Evolutionary conservation across 2,797 vertebrate species (phyloP), one percentile per base, ranked within the genome.

Genomic region (Spea hammondii): DNA sequence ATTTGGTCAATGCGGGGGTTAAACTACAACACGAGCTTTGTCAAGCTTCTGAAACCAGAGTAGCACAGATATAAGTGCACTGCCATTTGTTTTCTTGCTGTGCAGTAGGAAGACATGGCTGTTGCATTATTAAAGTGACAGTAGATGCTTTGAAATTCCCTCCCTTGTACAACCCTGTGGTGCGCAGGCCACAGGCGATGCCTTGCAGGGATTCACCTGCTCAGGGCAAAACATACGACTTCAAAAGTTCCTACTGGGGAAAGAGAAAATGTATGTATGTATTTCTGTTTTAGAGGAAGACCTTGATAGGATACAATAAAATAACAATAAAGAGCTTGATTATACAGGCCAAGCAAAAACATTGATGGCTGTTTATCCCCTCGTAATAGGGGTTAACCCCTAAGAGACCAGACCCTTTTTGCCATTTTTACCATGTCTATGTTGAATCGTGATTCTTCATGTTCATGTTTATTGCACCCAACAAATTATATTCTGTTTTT

Each of bases 111-210:
- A 47, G 54, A 81, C 69, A 72, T 54, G 8, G 62, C 48, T 72
- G 64, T 77, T 81, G 65, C 74, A 81, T 77, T 81, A 81, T 81
- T 81, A 72, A 81, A 51, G 8, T 62, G 44, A 71, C 74, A 48
- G 65, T 50, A 6, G 9, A 77, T 45, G 74, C 79, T 80, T 76
- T 80, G 79, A 80, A 80, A 80, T 60, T 46, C 53, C 68, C 62
- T 73, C 14, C 64, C 54, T 53, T 72, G 68, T 60, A 71, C 50
- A 72, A 60, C 67, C 53, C 60, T 47, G 64, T 65, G 70, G 70
- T 72, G 65, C 64, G n/a, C 74, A 62, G 59, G 65, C 74, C 55
- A 64, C 68, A 10, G 79, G 74, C 74, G 8, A 77, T 81, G 49
- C 64, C 64, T 73, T 77, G 64, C 79, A 81, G 79, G 74, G 67